Conservation (phyloP, 2,113 vertebrate genomes). For the Urocitellus parryii region DNA sequence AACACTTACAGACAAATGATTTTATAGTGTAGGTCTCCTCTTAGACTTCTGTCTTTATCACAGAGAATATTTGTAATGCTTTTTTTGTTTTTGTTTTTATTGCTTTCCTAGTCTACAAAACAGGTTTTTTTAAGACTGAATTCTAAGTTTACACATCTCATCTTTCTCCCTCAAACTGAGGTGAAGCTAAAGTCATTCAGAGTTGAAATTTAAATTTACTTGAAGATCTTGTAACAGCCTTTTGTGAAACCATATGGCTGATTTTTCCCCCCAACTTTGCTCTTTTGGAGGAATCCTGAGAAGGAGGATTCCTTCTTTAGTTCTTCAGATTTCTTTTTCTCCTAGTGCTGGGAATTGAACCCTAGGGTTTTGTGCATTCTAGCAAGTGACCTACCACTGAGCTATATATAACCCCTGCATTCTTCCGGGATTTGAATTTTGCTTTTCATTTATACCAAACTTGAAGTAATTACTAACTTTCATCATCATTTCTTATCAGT, state of each 20-base stretch:
- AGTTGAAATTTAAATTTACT: constrained; percentile 62
- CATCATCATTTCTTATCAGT: not conserved
- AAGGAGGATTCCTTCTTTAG: not conserved
- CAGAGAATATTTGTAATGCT: constrained; percentile 16
- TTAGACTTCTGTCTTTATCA: not conserved
- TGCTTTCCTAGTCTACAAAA: constrained; percentile 37
- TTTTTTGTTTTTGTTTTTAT: constrained; percentile 22
- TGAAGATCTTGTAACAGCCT: constrained; percentile 47
- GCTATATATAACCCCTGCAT: not conserved
- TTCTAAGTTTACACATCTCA: constrained; percentile 30
- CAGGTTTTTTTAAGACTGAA: not conserved
- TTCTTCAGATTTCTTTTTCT: not conserved
- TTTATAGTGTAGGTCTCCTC: not conserved
- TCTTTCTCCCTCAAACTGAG: constrained; percentile 7
- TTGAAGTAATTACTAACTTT: not conserved
- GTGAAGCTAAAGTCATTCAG: constrained; percentile 4
- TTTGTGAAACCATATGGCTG: constrained; percentile 34
- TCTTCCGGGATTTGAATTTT: not conserved
- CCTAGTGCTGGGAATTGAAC: not conserved
- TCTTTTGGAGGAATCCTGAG: constrained; percentile 58
- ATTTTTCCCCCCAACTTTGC: not conserved
- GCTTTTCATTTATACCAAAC: not conserved
- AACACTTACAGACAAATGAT: constrained; percentile 25
- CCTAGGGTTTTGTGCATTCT: not conserved
- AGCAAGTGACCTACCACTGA: not conserved